Percentiles rank a stretch among this genome's conserved stretches.
Conservation (phyloP, 2,113 vertebrate genomes). For the Nyctibius bracteatus region DNA sequence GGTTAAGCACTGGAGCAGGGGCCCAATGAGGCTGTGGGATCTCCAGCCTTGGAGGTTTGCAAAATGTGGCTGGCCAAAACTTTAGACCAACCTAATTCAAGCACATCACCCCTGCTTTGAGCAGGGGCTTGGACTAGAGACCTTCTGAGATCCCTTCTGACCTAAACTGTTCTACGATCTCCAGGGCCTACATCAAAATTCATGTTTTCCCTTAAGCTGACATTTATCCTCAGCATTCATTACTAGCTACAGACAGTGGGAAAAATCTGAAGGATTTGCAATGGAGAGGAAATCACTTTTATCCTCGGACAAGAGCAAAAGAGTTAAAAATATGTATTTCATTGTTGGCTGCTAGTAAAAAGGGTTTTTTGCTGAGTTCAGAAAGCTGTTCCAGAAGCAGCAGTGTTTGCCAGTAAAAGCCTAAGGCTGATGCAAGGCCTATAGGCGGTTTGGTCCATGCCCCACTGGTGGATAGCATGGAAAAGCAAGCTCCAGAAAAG, state of each 20-base stretch:
- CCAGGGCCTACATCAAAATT: background rate
- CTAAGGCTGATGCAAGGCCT: background rate
- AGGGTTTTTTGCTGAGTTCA: background rate
- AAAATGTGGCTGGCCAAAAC: background rate
- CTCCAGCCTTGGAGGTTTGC: background rate
- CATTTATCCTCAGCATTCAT: background rate
- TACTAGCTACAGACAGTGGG: background rate
- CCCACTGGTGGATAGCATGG: background rate
- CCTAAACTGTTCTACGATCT: background rate
- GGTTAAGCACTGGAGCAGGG: slow-evolving; percentile 54
- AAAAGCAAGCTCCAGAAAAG: background rate
- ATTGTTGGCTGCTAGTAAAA: background rate
- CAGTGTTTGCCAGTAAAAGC: background rate
- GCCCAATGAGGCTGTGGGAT: background rate
- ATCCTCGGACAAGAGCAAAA: background rate
- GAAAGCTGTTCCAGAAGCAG: background rate
- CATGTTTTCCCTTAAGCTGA: background rate
- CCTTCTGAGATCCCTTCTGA: background rate
- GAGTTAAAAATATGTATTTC: background rate
- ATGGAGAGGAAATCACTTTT: background rate
- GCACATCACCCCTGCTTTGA: background rate
- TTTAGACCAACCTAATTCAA: background rate
- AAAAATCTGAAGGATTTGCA: background rate
- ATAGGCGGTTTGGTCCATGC: background rate
- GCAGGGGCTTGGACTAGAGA: background rate